Conservation (phyloP, 2,797 vertebrate genomes). For the Champsocephalus gunnari region DNA sequence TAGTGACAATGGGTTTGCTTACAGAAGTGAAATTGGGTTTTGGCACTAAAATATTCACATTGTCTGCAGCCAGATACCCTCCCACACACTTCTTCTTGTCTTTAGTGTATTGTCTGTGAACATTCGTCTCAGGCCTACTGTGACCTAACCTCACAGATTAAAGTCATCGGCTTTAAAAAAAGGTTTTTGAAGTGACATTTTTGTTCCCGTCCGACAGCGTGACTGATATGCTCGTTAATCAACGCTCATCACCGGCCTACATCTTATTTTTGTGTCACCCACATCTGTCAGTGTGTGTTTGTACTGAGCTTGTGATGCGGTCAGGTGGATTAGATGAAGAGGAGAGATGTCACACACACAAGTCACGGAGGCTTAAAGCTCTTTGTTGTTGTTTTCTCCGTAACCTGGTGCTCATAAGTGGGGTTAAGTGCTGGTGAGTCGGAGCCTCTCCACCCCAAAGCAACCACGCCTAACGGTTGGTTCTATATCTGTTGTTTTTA, state of each 20-base stretch:
- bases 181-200: background rate
- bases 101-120: background rate
- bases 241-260: conserved; percentile 17
- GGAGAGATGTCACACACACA: conserved; percentile 24
- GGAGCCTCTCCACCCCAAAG: background rate
- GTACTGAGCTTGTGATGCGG: conserved; percentile 35
- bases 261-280: conserved; percentile 59
- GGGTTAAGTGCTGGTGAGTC: conserved; percentile 16
- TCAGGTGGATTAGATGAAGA: conserved; percentile 64
- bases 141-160: conserved; percentile 16
- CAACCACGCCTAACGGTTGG: background rate
- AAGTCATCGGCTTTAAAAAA: background rate
- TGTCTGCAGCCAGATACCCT: too few relatives aligned
- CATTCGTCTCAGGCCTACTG: background rate
- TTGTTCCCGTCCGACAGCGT: background rate
- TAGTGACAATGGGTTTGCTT: too few relatives aligned
- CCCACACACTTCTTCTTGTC: too few relatives aligned
- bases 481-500: background rate
- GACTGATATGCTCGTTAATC: conserved; percentile 35
- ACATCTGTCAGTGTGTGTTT: conserved; percentile 53
- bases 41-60: too few relatives aligned
- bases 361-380: conserved; percentile 35
- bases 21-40: too few relatives aligned
- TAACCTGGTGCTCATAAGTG: conserved; percentile 49
- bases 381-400: conserved; percentile 54